Evolutionary conservation across 2,113 vertebrate species (phyloP), one percentile per base, ranked within the genome.

Genomic region (Cyanoderma ruficeps): DNA sequence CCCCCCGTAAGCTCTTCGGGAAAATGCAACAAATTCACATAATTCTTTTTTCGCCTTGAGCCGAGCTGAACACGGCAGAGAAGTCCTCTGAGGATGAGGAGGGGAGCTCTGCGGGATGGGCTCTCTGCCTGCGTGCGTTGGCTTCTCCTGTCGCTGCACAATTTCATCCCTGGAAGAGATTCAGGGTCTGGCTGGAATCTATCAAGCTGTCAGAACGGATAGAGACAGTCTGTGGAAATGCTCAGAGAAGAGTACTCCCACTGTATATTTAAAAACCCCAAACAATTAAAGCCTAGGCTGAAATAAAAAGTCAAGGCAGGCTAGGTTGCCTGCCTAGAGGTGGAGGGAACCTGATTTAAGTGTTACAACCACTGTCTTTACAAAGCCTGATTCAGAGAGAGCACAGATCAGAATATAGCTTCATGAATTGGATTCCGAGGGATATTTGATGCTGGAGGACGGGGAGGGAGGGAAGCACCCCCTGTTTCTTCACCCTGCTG

Each of bases 91-190:
- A 50, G 52, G 83, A 61, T 61, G 65, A 68, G 47, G 25, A 91
- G 7, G 37, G 24, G 50, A 50, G 28, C 12, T 74, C 25, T 41
- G 83, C 3, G 6, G 75, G 50, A 35, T 57, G 67, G 7, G 17
- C 7, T 6, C 53, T 70, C 47, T 80, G 90, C 46, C 69, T 41
- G 70, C 37, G 5, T 79, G 89, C 74, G 77, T 78, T 79, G 76
- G 81, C 86, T 93, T 59, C 49, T 28, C 75, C 83, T 75, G 17
- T 64, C 42, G 11, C 70, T 71, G 89, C 74, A 41, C 89, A 46
- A 37, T 94, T 82, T 83, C 53, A 35, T 80, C 42, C 47, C 86
- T 92, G 91, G 88, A 85, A 90, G 61, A 88, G 59, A 80, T 59
- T 92, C 94, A 55, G 83, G 23, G 56, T 81, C 52, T 68, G 46